Base-by-base conservation (phyloP, 2,888 invertebrate species). In the Tiliacea citrago region DNA sequence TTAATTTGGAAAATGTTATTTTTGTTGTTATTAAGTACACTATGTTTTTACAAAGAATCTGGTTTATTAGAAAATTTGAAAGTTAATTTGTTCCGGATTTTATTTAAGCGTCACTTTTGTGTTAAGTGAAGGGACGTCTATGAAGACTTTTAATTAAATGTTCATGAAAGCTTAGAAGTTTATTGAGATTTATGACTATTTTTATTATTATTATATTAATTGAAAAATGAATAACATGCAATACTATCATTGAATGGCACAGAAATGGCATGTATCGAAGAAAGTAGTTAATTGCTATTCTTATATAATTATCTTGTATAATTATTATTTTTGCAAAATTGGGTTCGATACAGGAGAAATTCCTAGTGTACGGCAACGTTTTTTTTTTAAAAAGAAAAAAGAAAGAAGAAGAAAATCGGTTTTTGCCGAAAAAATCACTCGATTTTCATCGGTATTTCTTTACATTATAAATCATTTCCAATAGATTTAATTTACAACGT, bases 1-100 rank as follows among this genome's bases (percentile, higher is more conserved):
- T 81, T 88, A 81, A 86, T 83, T 87, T 83, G 60, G 53, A 77
- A 72, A 77, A 76, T 63, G 55, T 66, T 66, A 81, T 75, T 76
- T 76, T 73, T 86, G 12, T 68, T 68, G 24, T 61, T 70, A 55
- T 39, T 63, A 57, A 61, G 62, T 77, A 62, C 65, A 63, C 49
- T 65, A 73, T 58, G 60, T 78, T 73, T 75, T 75, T 58, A 60
- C 21, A 63, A 76, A 61, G 53, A 77, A 77, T 73, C 53, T 60
- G 62, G 42, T 12, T 72, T 72, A 60, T 66, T 55, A 75, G 24
- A 67, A 72, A 63, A 72, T 67, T 72, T 47, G 60, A 67, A 74
- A 57, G 66, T 69, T 69, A 82, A 82, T 78, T 78, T 74, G 58
- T 63, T 63, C 79, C 4, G 21, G 2, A 21, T 13, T 45, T 51